phyloP scores from a whole-genome alignment of 2,797 vertebrate genomes.

The Ficedula albicollis region DNA sequence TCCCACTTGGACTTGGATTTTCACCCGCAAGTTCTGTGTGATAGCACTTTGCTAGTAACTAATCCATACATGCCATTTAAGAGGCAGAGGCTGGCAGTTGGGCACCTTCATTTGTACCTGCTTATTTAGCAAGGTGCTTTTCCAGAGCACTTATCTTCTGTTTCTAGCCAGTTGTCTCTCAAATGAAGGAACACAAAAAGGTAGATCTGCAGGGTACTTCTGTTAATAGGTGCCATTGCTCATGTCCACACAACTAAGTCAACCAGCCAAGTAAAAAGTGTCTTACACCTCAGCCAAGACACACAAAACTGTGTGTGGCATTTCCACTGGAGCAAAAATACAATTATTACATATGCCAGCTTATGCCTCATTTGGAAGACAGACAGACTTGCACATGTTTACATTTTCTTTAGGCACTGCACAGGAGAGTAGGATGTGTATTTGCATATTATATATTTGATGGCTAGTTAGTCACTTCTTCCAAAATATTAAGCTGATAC shows the following conservation, averaged over 20 bases:
- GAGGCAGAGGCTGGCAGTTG: neutral
- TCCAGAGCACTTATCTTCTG: neutral
- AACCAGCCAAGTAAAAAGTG: neutral
- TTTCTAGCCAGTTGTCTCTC: neutral
- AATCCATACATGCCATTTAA: neutral
- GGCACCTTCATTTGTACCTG: neutral
- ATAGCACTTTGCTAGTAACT: neutral
- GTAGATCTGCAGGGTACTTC: neutral
- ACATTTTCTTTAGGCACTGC: neutral
- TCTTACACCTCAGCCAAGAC: neutral
- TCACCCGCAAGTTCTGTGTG: constrained; percentile 1
- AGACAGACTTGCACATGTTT: neutral
- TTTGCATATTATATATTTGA: neutral
- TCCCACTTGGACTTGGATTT: neutral
- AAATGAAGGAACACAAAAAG: neutral
- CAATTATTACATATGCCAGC: neutral
- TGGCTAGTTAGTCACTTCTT: neutral
- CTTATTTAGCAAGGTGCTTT: neutral
- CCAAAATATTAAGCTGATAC: neutral
- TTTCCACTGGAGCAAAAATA: neutral
- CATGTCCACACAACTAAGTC: neutral
- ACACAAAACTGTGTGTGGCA: neutral
- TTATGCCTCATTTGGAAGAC: neutral
- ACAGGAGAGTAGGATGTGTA: neutral
- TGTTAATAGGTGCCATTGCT: neutral